A percentile compares a stretch with the other conserved stretches of the same genome.
Evolutionary conservation across 2,797 vertebrate genomes (phyloP).

Genomic region (Betta splendens): DNA sequence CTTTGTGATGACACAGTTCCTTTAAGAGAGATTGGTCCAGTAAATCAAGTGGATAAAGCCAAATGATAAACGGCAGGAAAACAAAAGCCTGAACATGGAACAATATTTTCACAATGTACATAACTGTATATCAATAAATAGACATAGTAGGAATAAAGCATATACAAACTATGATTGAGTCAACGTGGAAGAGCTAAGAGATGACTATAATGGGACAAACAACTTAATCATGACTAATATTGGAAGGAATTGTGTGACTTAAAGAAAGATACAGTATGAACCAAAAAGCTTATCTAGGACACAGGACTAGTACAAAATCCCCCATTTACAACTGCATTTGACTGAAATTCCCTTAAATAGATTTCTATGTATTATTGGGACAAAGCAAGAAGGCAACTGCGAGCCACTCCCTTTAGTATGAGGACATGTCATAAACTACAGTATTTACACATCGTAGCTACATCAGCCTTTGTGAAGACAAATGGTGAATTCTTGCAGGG

Average conservation of each 20-base stretch:
- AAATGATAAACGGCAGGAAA: slow-evolving; percentile 17
- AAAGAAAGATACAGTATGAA: slow-evolving; percentile 54
- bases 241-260: slow-evolving; percentile 52
- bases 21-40: slow-evolving; percentile 51
- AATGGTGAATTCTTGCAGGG: slow-evolving; percentile 60
- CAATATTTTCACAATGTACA: slow-evolving; percentile 61
- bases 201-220: slow-evolving; percentile 24
- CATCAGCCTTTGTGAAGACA: slow-evolving; percentile 41
- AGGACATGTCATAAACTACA: slow-evolving; percentile 52
- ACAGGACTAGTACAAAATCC: slow-evolving; percentile 46
- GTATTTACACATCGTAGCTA: slow-evolving; percentile 71
- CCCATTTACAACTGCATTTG: slow-evolving; percentile 48
- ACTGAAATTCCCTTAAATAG: slow-evolving; percentile 56
- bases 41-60: slow-evolving; percentile 36
- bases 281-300: slow-evolving; percentile 73
- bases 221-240: slow-evolving; percentile 35
- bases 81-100: slow-evolving; percentile 26
- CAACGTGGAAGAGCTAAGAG: slow-evolving; percentile 54
- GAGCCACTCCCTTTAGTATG: slow-evolving; percentile 69
- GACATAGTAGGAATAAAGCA: slow-evolving; percentile 51
- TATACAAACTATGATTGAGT: slow-evolving; percentile 56
- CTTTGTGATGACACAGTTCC: slow-evolving; percentile 40
- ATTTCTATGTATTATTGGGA: slow-evolving; percentile 36
- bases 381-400: slow-evolving; percentile 51
- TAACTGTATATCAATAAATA: slow-evolving; percentile 75